Percentiles rank a stretch among this genome's conserved stretches.
Conservation (phyloP, 2,888 invertebrate genomes). For the Conistra vaccinii region DNA sequence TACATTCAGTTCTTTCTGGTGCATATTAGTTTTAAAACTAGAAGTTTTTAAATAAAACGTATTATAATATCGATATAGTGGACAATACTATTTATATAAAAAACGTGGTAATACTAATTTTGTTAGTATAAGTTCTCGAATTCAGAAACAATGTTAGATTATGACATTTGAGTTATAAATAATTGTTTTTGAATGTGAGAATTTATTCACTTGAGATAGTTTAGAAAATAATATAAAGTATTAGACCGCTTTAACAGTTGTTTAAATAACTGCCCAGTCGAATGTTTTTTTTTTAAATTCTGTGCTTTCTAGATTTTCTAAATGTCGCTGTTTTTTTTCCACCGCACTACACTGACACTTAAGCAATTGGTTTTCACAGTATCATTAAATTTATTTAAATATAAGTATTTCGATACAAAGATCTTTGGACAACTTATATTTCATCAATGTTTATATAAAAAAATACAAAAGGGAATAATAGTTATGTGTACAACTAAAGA, state of each 20-base stretch:
- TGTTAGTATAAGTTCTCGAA: slow-evolving; percentile 24
- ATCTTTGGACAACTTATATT: slow-evolving; percentile 72
- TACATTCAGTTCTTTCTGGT: slow-evolving; percentile 74
- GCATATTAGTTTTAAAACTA: slow-evolving; percentile 61
- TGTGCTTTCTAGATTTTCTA: background rate
- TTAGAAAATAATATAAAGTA: slow-evolving; percentile 35
- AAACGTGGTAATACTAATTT: slow-evolving; percentile 54
- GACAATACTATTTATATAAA: slow-evolving; percentile 58
- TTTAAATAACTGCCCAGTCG: background rate
- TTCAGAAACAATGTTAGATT: slow-evolving; percentile 22
- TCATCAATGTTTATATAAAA: slow-evolving; percentile 61
- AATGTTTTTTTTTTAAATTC: background rate
- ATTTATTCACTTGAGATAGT: slow-evolving; percentile 37
- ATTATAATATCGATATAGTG: slow-evolving; percentile 57
- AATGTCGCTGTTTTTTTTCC: background rate
- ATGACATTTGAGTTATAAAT: background rate
- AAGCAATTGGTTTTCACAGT: slow-evolving; percentile 8
- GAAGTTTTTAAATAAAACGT: slow-evolving; percentile 48
- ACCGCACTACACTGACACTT: background rate
- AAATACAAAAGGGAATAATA: slow-evolving; percentile 54
- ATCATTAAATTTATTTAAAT: slow-evolving; percentile 54
- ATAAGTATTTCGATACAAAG: slow-evolving; percentile 63
- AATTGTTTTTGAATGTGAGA: slow-evolving; percentile 34
- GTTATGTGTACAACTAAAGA: slow-evolving; percentile 51
- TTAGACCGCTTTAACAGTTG: background rate